phyloP scores from a whole-genome alignment of 2,113 vertebrate genomes.

The Athene noctua region DNA sequence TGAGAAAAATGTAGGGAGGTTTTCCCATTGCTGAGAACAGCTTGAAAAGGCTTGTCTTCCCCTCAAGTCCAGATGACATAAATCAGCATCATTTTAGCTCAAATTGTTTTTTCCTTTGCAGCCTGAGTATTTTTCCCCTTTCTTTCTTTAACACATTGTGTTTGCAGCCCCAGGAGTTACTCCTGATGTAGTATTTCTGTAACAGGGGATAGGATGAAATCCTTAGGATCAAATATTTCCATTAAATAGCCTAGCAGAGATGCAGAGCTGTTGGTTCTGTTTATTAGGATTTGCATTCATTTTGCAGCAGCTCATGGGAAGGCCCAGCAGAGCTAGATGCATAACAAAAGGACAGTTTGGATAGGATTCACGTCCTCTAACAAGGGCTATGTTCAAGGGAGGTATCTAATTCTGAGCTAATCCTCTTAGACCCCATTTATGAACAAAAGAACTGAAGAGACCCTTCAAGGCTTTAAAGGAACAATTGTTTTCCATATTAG shows the following conservation, averaged over 20 bases:
- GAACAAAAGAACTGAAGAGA: background rate
- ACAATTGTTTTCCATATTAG: background rate
- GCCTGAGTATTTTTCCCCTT: background rate
- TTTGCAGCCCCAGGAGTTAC: background rate
- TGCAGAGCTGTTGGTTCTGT: background rate
- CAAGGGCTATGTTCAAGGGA: background rate
- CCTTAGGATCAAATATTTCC: background rate
- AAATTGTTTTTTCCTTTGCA: background rate
- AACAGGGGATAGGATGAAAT: background rate
- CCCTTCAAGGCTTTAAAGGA: background rate
- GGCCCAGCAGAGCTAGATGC: background rate
- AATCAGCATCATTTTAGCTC: background rate
- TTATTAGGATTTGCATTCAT: background rate
- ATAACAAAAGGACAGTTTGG: background rate
- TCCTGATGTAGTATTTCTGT: background rate
- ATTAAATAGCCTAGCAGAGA: background rate
- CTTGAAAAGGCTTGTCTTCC: background rate
- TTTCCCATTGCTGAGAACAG: background rate
- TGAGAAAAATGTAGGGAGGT: background rate
- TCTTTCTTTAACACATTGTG: background rate
- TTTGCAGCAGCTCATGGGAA: background rate
- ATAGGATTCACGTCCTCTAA: background rate
- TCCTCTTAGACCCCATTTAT: background rate
- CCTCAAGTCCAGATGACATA: background rate
- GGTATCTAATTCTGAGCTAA: slow-evolving; percentile 13